phyloP scores from a whole-genome alignment of 2,888 invertebrate genomes.

The Himalopsyche tibetana region DNA sequence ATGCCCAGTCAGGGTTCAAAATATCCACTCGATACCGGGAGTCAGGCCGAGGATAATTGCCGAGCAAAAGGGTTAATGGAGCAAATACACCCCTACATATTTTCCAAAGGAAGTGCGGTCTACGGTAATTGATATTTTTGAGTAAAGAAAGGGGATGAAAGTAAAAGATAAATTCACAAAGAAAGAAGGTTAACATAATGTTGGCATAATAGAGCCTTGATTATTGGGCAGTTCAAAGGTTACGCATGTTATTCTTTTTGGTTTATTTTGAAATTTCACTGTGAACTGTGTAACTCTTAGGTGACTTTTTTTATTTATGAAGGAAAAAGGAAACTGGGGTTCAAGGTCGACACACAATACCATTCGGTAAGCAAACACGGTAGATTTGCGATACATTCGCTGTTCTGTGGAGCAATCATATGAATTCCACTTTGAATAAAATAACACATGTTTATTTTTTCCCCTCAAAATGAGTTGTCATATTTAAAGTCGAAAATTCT shows the following conservation, averaged over 20 bases:
- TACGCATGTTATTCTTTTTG: neutral
- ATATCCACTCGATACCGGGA: slow-evolving; percentile 9
- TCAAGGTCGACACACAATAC: too few species aligned
- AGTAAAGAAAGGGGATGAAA: slow-evolving; percentile 24
- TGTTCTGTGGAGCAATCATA: too few species aligned
- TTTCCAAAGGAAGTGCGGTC: slow-evolving; percentile 30
- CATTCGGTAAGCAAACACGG: too few species aligned
- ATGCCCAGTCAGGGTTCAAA: neutral
- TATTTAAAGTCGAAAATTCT: too few species aligned
- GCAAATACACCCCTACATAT: slow-evolving; percentile 4
- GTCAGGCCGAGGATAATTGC: neutral
- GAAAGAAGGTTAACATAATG: slow-evolving; percentile 12
- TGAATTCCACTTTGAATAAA: too few species aligned
- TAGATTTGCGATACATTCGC: too few species aligned
- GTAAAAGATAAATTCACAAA: slow-evolving; percentile 26
- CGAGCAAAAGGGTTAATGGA: slow-evolving; percentile 34
- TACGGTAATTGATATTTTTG: slow-evolving; percentile 18
- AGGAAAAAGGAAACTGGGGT: too few species aligned
- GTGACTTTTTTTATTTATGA: neutral
- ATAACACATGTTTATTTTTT: too few species aligned
- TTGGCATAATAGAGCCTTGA: neutral
- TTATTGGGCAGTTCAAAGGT: slow-evolving; percentile 1
- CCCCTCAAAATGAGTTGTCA: too few species aligned
- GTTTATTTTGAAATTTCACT: neutral
- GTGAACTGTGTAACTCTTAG: neutral